Percentiles rank a stretch among this genome's conserved stretches.
Conservation (phyloP, 2,888 invertebrate genomes). For the Parnassius smintheus region DNA sequence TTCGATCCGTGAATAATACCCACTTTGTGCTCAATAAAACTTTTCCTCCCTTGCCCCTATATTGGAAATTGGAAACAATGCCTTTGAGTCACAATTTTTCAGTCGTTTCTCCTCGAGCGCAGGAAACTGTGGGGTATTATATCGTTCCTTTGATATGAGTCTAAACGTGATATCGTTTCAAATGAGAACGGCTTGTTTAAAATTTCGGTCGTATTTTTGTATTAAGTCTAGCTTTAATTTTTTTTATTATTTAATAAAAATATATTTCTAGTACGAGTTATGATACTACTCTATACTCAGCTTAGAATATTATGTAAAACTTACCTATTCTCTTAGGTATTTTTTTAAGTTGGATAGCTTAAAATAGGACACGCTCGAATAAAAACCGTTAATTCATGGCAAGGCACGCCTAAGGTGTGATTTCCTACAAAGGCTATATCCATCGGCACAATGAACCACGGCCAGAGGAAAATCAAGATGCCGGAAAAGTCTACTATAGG, state of each 20-base stretch:
- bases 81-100: slow-evolving; percentile 74
- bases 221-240: neutral
- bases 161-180: slow-evolving; percentile 68
- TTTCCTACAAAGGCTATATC: no score
- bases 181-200: slow-evolving; percentile 47
- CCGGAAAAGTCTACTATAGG: no score
- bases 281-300: no score
- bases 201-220: slow-evolving; percentile 21
- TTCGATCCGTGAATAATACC: slow-evolving; percentile 73
- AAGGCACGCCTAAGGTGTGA: no score
- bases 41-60: slow-evolving; percentile 63
- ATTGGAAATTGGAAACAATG: slow-evolving; percentile 80
- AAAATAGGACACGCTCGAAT: no score
- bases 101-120: slow-evolving; percentile 47
- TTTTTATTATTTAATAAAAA: slow-evolving; percentile 2
- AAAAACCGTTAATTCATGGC: no score
- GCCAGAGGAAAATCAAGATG: no score
- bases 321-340: no score
- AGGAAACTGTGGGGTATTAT: slow-evolving; percentile 65
- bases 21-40: slow-evolving; percentile 79
- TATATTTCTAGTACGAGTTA: slow-evolving; percentile 5
- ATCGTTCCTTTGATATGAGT: slow-evolving; percentile 72
- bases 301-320: no score
- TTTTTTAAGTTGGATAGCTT: no score
- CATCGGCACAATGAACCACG: no score